These are phyloP conservation scores for Donacobius atricapilla DNA, from an alignment of 2,113 vertebrate species.

Conservation along the genomic window DNA sequence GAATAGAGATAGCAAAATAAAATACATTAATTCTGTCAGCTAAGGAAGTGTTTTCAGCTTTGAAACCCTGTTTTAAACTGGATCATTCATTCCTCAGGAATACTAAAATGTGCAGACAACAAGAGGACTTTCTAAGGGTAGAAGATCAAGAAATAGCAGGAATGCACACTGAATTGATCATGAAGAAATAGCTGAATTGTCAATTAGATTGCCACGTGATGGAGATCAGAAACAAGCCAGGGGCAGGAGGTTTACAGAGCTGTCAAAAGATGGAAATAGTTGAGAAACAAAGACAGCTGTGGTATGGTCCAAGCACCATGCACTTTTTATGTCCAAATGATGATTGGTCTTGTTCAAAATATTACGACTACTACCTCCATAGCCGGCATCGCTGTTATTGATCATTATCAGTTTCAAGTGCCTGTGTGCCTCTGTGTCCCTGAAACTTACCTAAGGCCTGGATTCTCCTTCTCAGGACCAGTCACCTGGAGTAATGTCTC, in stretches of 20 bases:
- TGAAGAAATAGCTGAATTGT: not conserved
- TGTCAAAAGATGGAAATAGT: not conserved
- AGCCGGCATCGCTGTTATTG: not conserved
- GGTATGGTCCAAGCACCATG: not conserved
- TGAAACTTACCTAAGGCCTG: not conserved
- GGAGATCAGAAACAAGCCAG: not conserved
- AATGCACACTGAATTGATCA: not conserved
- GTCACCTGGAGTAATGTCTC: not conserved
- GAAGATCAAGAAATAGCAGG: not conserved
- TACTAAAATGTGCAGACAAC: not conserved
- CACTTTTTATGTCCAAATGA: not conserved
- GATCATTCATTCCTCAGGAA: not conserved
- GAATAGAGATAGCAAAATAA: not conserved
- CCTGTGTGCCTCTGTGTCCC: not conserved
- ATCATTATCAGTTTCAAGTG: not conserved
- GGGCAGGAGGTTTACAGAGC: not conserved
- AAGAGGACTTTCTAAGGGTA: not conserved
- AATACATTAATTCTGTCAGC: not conserved
- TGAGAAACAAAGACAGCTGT: not conserved
- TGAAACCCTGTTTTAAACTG: not conserved
- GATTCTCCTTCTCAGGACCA: not conserved
- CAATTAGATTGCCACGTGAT: not conserved
- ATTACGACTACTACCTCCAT: not conserved
- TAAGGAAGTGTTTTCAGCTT: not conserved
- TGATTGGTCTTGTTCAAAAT: not conserved